A percentile compares a stretch with the other conserved stretches of the same genome.
These are phyloP conservation scores for Amaurobius ferox DNA, from an alignment of 2,888 invertebrate genomes.

Conservation along the genomic window DNA sequence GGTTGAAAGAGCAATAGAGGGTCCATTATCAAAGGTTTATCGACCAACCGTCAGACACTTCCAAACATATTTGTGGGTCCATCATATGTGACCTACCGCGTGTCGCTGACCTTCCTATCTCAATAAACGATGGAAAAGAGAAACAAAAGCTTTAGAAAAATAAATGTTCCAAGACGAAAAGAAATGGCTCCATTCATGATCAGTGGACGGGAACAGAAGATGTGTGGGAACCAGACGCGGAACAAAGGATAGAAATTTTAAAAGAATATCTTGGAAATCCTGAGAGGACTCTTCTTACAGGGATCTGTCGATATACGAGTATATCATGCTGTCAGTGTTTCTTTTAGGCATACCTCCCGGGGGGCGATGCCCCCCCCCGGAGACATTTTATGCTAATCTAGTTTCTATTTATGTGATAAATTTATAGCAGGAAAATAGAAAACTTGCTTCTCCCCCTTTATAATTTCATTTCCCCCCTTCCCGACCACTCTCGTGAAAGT, in stretches of 20 bases:
- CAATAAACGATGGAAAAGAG: neutral
- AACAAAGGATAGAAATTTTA: neutral
- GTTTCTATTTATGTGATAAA: no score
- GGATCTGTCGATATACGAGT: no score
- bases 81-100: neutral
- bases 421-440: no score
- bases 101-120: neutral
- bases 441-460: no score
- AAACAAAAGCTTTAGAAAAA: neutral
- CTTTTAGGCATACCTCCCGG: no score
- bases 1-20: neutral
- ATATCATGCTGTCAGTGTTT: no score
- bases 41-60: neutral
- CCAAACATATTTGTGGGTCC: neutral
- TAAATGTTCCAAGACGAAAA: conserved; percentile 11
- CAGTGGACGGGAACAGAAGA: conserved; percentile 48
- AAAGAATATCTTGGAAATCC: no score
- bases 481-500: no score
- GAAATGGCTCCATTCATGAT: conserved; percentile 33
- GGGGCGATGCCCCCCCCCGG: no score
- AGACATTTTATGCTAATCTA: no score
- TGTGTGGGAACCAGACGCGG: neutral
- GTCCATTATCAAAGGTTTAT: neutral
- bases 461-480: no score
- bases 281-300: no score